Conservation (phyloP, 1,140 invertebrate species). For the Drosophila cardini region DNA sequence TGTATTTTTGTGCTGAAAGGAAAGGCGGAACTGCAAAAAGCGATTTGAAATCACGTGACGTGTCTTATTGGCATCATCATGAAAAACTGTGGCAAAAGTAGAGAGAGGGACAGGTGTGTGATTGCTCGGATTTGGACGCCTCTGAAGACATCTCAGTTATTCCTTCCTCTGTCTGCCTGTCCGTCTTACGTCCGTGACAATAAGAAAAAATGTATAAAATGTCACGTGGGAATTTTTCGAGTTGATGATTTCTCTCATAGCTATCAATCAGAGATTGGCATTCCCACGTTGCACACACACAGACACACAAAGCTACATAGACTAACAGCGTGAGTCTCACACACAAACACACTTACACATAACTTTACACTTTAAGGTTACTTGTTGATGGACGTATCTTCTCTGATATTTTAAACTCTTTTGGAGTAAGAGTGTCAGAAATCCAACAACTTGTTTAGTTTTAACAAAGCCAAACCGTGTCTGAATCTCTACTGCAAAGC, state of each 20-base stretch:
- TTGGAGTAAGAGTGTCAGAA: no score
- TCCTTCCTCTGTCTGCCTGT: background rate
- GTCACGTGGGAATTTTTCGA: slow-evolving; percentile 74
- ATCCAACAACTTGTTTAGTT: no score
- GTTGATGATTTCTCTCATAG: slow-evolving; percentile 49
- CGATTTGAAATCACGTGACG: slow-evolving; percentile 64
- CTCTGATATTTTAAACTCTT: no score
- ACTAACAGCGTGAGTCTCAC: background rate
- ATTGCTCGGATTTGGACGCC: slow-evolving; percentile 28
- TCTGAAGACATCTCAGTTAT: slow-evolving; percentile 26
- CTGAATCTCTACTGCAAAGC: no score
- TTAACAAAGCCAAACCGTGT: no score
- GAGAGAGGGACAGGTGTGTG: slow-evolving; percentile 7
- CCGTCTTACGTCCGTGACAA: slow-evolving; percentile 6
- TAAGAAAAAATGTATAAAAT: slow-evolving; percentile 64
- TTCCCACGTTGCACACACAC: slow-evolving; percentile 45
- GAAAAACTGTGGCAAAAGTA: slow-evolving; percentile 28
- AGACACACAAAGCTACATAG: background rate
- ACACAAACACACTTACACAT: background rate
- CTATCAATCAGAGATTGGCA: slow-evolving; percentile 60
- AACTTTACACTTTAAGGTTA: background rate
- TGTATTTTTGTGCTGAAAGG: slow-evolving; percentile 3
- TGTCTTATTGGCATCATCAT: slow-evolving; percentile 79
- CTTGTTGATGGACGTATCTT: no score
- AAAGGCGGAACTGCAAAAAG: slow-evolving; percentile 1